Conservation (phyloP, 1,140 invertebrate genomes). For the Zophobas morio region DNA sequence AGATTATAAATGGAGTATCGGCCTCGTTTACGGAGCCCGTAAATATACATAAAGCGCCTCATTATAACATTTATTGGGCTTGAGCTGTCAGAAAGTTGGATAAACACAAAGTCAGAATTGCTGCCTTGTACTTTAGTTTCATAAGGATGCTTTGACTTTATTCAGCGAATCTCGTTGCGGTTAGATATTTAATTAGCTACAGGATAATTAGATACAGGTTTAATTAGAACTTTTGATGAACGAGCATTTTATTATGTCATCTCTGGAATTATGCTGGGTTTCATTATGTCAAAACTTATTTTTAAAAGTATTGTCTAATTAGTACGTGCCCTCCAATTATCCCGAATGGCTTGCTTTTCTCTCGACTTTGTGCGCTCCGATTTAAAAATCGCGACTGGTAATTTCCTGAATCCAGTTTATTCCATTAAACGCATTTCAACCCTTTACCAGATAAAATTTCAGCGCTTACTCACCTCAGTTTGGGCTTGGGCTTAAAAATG, state of each 20-base stretch:
- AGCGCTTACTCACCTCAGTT: constrained; percentile 28
- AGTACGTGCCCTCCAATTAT: constrained; percentile 44
- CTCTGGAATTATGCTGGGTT: constrained; percentile 53
- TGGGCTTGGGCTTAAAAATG: constrained; percentile 22
- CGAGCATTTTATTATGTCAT: constrained; percentile 59
- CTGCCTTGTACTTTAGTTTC: constrained; percentile 64
- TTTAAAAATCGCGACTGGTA: constrained; percentile 38
- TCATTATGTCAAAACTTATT: constrained; percentile 54
- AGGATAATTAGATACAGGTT: constrained; percentile 65
- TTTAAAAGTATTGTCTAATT: constrained; percentile 48
- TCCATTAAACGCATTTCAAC: constrained; percentile 40
- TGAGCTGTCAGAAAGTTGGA: constrained; percentile 63
- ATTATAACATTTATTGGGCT: constrained; percentile 63
- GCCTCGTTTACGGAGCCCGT: constrained; percentile 58
- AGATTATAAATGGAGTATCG: constrained; percentile 61
- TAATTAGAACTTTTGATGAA: constrained; percentile 65
- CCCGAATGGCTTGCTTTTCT: constrained; percentile 33
- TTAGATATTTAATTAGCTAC: constrained; percentile 65
- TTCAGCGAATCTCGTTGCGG: constrained; percentile 61
- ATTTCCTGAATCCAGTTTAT: constrained; percentile 40
- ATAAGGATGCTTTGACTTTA: constrained; percentile 63
- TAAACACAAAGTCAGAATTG: constrained; percentile 62
- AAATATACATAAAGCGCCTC: constrained; percentile 61
- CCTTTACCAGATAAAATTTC: constrained; percentile 31
- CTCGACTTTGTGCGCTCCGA: constrained; percentile 21